A percentile compares a stretch with the other conserved stretches of the same genome.
phyloP scores from a whole-genome alignment of 1,140 invertebrate species.

The Heterodera carotae region DNA sequence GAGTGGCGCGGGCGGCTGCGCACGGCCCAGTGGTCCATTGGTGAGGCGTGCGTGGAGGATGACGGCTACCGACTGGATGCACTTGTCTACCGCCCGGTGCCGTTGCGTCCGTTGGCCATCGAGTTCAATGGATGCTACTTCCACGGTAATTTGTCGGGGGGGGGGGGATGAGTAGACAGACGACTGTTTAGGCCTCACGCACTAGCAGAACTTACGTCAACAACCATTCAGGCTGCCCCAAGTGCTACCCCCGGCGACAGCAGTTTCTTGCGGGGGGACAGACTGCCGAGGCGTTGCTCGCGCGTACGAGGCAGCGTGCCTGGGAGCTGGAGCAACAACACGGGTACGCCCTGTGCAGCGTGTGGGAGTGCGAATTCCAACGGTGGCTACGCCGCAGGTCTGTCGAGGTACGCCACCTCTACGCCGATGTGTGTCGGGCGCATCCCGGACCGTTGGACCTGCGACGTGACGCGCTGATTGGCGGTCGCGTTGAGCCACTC shows the following conservation, averaged over 20 bases:
- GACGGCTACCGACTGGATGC: not conserved
- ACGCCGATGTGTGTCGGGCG: conserved; percentile 36
- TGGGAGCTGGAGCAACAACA: conserved; percentile 2
- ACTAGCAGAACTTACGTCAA: not conserved
- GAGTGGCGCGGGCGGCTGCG: not conserved
- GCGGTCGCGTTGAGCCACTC: not conserved
- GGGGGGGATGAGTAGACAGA: no score
- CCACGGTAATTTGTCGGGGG: not conserved
- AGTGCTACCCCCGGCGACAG: conserved; percentile 10
- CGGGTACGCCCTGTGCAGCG: not conserved
- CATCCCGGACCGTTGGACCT: not conserved
- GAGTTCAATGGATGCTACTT: conserved; percentile 10
- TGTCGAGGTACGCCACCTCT: conserved; percentile 81
- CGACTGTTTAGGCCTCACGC: no score
- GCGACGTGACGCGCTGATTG: not conserved
- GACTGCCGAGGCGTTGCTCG: no score
- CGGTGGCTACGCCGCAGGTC: conserved; percentile 70
- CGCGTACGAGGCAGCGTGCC: not conserved
- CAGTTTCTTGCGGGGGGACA: not conserved
- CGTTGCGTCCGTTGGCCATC: conserved; percentile 16
- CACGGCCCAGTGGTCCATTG: not conserved
- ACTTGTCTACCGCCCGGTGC: not conserved
- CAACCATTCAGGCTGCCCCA: not conserved
- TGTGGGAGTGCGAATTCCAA: not conserved
- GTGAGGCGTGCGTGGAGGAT: conserved; percentile 1